Evolutionary conservation across 2,888 invertebrate genomes (phyloP).

Genomic region (Heteromyza rotundicornis): DNA sequence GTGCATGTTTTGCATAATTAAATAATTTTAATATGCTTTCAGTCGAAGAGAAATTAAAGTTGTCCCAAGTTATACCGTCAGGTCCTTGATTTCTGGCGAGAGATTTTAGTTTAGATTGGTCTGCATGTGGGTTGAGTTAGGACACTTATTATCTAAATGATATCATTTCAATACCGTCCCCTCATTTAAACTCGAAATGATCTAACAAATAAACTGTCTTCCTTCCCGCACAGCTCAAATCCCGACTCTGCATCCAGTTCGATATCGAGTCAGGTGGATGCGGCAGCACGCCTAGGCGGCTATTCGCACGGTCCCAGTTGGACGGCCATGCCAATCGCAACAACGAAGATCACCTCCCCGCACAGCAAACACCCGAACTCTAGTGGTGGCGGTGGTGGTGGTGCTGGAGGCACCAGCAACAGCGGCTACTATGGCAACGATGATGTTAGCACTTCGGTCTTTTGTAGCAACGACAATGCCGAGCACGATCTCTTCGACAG

Average conservation of each 20-base stretch:
- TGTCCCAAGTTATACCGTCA: no score
- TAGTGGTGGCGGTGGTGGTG: slow-evolving; percentile 16
- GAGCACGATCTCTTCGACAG: slow-evolving; percentile 61
- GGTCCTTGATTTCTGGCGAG: no score
- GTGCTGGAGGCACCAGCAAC: slow-evolving; percentile 22
- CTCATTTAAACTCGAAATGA: no score
- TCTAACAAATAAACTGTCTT: no score
- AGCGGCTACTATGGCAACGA: slow-evolving; percentile 43
- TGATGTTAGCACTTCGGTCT: slow-evolving; percentile 55
- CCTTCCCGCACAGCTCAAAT: slow-evolving; percentile 63
- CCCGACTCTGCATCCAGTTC: slow-evolving; percentile 68
- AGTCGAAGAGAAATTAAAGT: no score
- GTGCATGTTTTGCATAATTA: slow-evolving; percentile 18
- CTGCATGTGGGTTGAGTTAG: no score
- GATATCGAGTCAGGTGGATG: slow-evolving; percentile 64
- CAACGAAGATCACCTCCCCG: slow-evolving; percentile 56
- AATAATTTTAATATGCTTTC: slow-evolving; percentile 19
- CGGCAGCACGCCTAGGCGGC: slow-evolving; percentile 51
- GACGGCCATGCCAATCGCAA: slow-evolving; percentile 53
- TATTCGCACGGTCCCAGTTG: slow-evolving; percentile 45
- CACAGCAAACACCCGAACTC: slow-evolving; percentile 37
- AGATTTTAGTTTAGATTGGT: no score
- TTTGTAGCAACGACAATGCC: slow-evolving; percentile 60
- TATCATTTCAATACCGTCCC: no score
- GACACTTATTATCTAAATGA: no score